These are phyloP conservation scores for Moxostoma hubbsi DNA, from an alignment of 2,797 vertebrate species.

Conservation along the genomic window DNA sequence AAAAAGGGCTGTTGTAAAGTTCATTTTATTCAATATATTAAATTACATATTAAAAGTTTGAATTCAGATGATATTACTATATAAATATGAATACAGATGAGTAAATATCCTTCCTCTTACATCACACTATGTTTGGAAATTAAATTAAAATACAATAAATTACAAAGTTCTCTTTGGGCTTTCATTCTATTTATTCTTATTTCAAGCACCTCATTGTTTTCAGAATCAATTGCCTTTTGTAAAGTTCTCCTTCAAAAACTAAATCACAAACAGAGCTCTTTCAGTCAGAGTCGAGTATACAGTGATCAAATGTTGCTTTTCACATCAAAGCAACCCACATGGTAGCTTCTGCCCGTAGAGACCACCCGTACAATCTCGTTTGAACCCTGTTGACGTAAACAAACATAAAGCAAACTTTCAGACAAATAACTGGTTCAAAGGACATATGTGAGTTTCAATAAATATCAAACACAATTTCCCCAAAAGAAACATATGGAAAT, in stretches of 20 bases:
- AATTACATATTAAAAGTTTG: background rate
- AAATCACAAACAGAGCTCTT: no score
- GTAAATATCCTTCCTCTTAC: background rate
- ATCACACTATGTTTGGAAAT: no score
- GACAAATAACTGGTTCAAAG: background rate
- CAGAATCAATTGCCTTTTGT: no score
- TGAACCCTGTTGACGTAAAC: constrained; percentile 81
- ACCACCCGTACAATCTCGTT: constrained; percentile 87
- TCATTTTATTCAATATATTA: background rate
- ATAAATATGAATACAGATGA: background rate
- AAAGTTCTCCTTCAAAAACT: no score
- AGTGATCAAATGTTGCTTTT: constrained; percentile 31
- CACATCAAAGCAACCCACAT: constrained; percentile 82
- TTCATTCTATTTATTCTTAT: no score
- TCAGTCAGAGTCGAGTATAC: background rate
- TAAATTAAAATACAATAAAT: no score
- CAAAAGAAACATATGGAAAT: no score
- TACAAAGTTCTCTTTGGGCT: no score
- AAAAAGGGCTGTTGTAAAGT: no score
- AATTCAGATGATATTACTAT: background rate
- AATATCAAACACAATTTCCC: no score
- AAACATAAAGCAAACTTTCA: background rate
- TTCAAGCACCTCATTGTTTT: no score
- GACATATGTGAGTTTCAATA: no score
- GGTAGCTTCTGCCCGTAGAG: constrained; percentile 85